phyloP scores from a whole-genome alignment of 2,113 vertebrate genomes.

The Pica pica region DNA sequence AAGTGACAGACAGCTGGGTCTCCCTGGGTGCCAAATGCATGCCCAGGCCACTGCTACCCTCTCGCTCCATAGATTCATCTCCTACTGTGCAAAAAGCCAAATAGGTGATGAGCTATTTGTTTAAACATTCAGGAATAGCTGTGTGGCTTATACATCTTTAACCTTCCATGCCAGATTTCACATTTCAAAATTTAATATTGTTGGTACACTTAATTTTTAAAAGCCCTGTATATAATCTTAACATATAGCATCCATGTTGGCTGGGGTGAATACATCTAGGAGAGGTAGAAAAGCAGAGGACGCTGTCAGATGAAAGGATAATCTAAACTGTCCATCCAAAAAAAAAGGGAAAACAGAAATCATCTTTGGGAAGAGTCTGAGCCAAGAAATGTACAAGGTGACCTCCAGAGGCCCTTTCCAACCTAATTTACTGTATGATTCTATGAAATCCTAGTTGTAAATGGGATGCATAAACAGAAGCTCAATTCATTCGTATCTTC shows the following conservation, averaged over 20 bases:
- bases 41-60: not conserved
- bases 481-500: not conserved
- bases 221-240: not conserved
- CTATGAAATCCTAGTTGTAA: slow-evolving; percentile 35
- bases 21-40: not conserved
- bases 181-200: not conserved
- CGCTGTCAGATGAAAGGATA: not conserved
- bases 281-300: not conserved
- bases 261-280: not conserved
- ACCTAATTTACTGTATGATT: slow-evolving; percentile 55
- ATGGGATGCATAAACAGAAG: slow-evolving; percentile 30
- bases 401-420: slow-evolving; percentile 43
- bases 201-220: not conserved
- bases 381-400: slow-evolving; percentile 1
- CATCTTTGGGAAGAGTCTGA: not conserved
- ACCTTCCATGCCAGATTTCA: not conserved
- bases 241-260: not conserved
- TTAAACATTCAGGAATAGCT: not conserved
- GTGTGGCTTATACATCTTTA: not conserved
- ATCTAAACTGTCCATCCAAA: not conserved
- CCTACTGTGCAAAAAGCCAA: not conserved
- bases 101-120: not conserved
- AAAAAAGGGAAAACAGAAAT: not conserved
- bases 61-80: fast-evolving
- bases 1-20: not conserved